Percentiles rank a stretch among this genome's conserved stretches.
phyloP scores from a whole-genome alignment of 2,888 invertebrate genomes.

The Stictocephala bisonia region DNA sequence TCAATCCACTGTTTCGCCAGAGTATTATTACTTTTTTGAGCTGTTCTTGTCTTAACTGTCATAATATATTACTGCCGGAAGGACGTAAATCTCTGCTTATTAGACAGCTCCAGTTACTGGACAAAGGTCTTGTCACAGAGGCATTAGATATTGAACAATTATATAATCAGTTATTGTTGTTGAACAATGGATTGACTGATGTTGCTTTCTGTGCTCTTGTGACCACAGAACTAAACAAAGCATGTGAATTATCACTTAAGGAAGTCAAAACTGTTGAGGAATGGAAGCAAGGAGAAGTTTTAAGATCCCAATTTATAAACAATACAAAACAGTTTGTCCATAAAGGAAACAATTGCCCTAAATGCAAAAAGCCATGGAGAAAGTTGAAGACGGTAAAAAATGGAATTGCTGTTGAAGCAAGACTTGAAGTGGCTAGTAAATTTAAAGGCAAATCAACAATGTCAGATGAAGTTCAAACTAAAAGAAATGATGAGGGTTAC shows the following conservation, averaged over 20 bases:
- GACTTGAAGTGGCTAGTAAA: slow-evolving; percentile 60
- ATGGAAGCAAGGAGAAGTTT: slow-evolving; percentile 36
- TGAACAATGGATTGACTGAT: slow-evolving; percentile 6
- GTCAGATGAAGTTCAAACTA: background rate
- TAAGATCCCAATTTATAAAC: slow-evolving; percentile 32
- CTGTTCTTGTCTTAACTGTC: slow-evolving; percentile 78
- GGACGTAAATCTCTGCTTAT: slow-evolving; percentile 70
- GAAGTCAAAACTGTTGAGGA: slow-evolving; percentile 8
- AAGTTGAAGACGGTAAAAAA: slow-evolving; percentile 64
- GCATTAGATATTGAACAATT: slow-evolving; percentile 73
- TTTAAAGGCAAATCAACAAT: slow-evolving; percentile 49
- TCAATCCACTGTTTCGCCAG: slow-evolving; percentile 90
- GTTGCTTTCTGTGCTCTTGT: slow-evolving; percentile 11
- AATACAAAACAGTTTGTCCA: slow-evolving; percentile 10
- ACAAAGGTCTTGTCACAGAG: slow-evolving; percentile 78
- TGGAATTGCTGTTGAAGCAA: slow-evolving; percentile 69
- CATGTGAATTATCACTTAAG: background rate
- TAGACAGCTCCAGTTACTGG: slow-evolving; percentile 77
- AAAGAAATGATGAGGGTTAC: slow-evolving; percentile 63
- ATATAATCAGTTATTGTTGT: background rate
- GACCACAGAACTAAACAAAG: background rate
- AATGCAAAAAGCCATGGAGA: slow-evolving; percentile 49
- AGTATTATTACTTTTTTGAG: slow-evolving; percentile 76
- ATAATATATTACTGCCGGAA: slow-evolving; percentile 75
- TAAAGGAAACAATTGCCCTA: slow-evolving; percentile 52